Evolutionary conservation across 35 echinoderm and acorn worm species (phyloP).

Genomic region (Apostichopus japonicus): DNA sequence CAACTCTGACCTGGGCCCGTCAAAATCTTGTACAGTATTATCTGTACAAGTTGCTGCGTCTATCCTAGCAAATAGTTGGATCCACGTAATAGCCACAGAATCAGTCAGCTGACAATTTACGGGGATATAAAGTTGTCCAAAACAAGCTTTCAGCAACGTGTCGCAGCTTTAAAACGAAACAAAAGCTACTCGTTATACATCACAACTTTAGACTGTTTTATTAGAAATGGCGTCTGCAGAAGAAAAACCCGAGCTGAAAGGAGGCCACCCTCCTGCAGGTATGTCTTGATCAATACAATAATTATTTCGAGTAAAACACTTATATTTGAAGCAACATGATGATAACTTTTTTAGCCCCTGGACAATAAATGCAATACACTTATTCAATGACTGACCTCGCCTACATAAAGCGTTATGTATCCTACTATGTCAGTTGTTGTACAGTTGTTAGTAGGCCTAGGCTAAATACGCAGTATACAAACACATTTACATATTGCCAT

Average conservation of each 20-base stretch:
- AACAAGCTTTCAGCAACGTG: neutral
- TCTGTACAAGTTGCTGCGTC: too few species aligned
- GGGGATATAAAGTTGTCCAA: neutral
- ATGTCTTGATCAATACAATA: neutral
- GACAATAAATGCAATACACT: neutral
- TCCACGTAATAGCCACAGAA: neutral
- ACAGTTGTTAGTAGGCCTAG: too few species aligned
- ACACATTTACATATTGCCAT: too few species aligned
- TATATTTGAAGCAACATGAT: neutral
- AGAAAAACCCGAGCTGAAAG: slow-evolving; percentile 21
- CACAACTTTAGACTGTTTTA: neutral
- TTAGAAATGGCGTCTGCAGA: slow-evolving; percentile 30
- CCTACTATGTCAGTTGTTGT: too few species aligned
- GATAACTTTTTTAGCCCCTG: neutral
- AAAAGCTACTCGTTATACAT: neutral
- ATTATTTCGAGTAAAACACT: neutral
- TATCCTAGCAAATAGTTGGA: neutral
- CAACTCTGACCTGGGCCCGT: too few species aligned
- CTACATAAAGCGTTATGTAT: neutral
- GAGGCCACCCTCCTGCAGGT: slow-evolving; percentile 41
- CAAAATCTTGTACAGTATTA: too few species aligned
- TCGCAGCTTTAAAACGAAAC: neutral
- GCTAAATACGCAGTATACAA: too few species aligned
- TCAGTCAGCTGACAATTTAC: neutral
- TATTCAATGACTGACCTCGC: neutral